phyloP scores from a whole-genome alignment of 1,140 invertebrate species.

The Euwallacea similis region DNA sequence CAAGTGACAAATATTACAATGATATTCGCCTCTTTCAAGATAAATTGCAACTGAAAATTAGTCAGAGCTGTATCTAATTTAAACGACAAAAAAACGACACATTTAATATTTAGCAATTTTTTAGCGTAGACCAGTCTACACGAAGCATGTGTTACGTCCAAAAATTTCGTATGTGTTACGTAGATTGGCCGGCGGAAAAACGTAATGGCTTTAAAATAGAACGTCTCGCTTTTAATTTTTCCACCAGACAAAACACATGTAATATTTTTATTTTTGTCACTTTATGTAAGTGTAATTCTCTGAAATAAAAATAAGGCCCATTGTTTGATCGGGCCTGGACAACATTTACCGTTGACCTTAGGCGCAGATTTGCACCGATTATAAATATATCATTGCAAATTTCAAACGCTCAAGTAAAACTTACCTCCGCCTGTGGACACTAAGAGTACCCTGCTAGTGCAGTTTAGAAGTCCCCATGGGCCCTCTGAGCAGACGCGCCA shows the following conservation, averaged over 20 bases:
- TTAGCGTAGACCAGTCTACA: conserved; percentile 8
- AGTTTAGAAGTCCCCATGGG: not conserved
- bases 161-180: conserved; percentile 27
- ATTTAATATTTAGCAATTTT: conserved; percentile 5
- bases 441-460: conserved; percentile 9
- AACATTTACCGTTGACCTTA: no score
- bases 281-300: conserved; percentile 9
- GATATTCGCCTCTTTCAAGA: not conserved
- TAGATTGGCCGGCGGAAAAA: conserved; percentile 20
- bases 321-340: no score
- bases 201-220: conserved; percentile 29
- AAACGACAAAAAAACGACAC: not conserved
- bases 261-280: conserved; percentile 24
- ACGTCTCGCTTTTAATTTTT: conserved; percentile 22
- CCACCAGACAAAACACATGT: conserved; percentile 31
- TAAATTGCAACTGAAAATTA: not conserved
- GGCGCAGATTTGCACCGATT: no score
- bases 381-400: no score
- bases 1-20: not conserved
- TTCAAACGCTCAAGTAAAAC: no score
- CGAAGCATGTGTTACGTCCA: conserved; percentile 19
- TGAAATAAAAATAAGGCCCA: not conserved
- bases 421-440: not conserved
- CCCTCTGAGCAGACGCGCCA: not conserved
- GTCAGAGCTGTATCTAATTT: not conserved